phyloP scores from a whole-genome alignment of 2,888 invertebrate genomes.

The Epinotia bilunana region DNA sequence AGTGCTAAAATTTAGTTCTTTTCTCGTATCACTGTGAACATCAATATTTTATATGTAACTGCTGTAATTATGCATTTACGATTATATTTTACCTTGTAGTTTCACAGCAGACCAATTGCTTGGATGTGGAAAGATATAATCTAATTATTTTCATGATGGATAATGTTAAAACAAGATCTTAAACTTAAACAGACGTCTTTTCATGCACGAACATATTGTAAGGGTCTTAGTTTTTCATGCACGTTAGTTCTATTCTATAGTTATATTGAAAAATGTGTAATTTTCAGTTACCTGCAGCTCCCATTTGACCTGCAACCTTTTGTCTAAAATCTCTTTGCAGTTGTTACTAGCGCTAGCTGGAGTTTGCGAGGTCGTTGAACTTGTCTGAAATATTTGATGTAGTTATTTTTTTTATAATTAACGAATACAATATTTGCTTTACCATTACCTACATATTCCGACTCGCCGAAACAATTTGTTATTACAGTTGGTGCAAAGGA shows the following conservation, averaged over 20 bases:
- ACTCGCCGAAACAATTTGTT: not conserved
- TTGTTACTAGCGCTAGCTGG: slow-evolving; percentile 86
- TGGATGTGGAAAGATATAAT: slow-evolving; percentile 59
- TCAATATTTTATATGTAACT: not conserved
- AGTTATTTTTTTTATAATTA: not conserved
- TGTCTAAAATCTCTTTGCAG: slow-evolving; percentile 93
- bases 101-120: slow-evolving; percentile 64
- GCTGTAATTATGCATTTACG: slow-evolving; percentile 42
- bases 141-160: slow-evolving; percentile 45
- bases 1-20: slow-evolving; percentile 3
- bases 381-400: slow-evolving; percentile 86
- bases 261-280: slow-evolving; percentile 44
- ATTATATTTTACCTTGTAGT: slow-evolving; percentile 67
- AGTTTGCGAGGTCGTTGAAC: slow-evolving; percentile 88
- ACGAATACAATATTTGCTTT: not conserved
- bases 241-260: not conserved
- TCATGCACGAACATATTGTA: slow-evolving; percentile 43
- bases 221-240: slow-evolving; percentile 17
- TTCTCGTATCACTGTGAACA: not conserved
- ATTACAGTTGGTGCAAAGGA: not conserved
- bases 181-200: slow-evolving; percentile 36
- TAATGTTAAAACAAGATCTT: slow-evolving; percentile 23
- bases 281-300: slow-evolving; percentile 85
- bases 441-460: not conserved
- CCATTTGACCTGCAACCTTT: slow-evolving; percentile 94